Conservation (phyloP, 2,113 vertebrate genomes). For the Pseudolaguvia tuberculata region DNA sequence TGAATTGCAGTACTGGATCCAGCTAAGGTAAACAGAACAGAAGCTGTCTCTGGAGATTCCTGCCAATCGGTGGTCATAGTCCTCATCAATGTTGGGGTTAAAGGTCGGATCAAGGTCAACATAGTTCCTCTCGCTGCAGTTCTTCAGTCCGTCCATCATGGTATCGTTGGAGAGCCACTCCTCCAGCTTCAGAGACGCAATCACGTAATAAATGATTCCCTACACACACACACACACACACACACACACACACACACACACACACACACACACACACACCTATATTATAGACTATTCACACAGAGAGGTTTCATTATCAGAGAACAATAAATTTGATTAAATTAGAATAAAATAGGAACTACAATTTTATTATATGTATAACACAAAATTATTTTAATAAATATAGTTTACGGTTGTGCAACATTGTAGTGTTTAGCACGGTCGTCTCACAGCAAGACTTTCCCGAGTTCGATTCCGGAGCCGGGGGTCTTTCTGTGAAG, state of each 20-base stretch:
- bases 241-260: background rate
- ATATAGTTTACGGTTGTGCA: too few species aligned
- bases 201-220: slow-evolving; percentile 95
- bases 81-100: slow-evolving; percentile 97
- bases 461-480: too few species aligned
- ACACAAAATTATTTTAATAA: too few species aligned
- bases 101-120: slow-evolving; percentile 97
- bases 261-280: too few species aligned
- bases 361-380: too few species aligned
- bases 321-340: too few species aligned
- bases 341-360: background rate
- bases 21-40: slow-evolving; percentile 88
- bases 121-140: slow-evolving; percentile 86
- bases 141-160: slow-evolving; percentile 87
- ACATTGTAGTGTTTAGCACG: too few species aligned
- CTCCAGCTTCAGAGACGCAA: slow-evolving; percentile 85
- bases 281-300: background rate
- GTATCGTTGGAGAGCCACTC: slow-evolving; percentile 95
- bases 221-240: too few species aligned
- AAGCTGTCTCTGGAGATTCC: slow-evolving; percentile 96
- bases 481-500: too few species aligned
- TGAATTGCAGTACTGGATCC: slow-evolving; percentile 97
- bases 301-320: background rate
- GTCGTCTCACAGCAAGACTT: too few species aligned
- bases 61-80: slow-evolving; percentile 93